Evolutionary conservation across 1,140 invertebrate genomes (phyloP).

Genomic region (Ceratosolen fusciceps): DNA sequence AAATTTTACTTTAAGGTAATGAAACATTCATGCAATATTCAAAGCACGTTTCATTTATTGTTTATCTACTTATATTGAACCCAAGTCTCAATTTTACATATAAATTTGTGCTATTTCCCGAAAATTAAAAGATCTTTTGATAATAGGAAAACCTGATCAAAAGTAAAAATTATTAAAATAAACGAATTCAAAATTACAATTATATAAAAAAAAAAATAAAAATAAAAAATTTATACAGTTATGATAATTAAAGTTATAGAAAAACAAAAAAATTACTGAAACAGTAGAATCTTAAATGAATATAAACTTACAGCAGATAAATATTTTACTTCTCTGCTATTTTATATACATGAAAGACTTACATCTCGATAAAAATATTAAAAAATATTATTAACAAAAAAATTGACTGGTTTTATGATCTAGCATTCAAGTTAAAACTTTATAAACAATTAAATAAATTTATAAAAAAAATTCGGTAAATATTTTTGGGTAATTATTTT

Average conservation of each 20-base stretch:
- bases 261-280: conserved; percentile 28
- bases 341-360: conserved; percentile 4
- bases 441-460: conserved; percentile 26
- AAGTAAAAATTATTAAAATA: conserved; percentile 39
- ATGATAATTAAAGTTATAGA: conserved; percentile 20
- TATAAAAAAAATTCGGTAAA: conserved; percentile 28
- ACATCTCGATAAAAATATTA: conserved; percentile 40
- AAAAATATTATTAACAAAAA: conserved; percentile 37
- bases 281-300: conserved; percentile 27
- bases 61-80: conserved; percentile 21
- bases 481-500: conserved; percentile 25
- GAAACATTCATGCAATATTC: conserved; percentile 44
- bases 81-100: conserved; percentile 7
- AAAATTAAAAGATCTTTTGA: conserved; percentile 18
- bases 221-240: conserved; percentile 13
- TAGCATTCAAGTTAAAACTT: conserved; percentile 23
- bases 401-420: conserved; percentile 13
- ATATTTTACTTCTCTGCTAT: neutral
- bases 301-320: conserved; percentile 21
- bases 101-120: conserved; percentile 8
- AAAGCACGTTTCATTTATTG: conserved; percentile 33
- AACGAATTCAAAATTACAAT: conserved; percentile 39
- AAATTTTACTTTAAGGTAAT: conserved; percentile 30
- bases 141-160: conserved; percentile 17
- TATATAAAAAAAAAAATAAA: conserved; percentile 40